Conservation (phyloP, 2,113 vertebrate species). For the Choloepus hoffmanni region DNA sequence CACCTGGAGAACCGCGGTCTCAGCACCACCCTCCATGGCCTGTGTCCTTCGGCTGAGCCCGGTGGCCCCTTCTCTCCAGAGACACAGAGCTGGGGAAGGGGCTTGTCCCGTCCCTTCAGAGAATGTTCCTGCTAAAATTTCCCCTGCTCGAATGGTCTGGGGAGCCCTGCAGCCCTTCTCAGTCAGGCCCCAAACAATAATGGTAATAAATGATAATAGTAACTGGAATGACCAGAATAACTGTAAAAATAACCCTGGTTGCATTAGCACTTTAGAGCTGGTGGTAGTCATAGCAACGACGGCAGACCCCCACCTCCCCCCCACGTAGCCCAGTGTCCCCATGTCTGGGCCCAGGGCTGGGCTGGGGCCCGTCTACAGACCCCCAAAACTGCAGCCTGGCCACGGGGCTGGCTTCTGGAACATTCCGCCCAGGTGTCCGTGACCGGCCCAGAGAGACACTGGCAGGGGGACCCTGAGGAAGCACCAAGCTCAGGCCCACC, state of each 20-base stretch:
- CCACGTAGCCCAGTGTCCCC: rapidly evolving
- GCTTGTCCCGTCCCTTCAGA: not conserved
- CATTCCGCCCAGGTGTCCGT: rapidly evolving
- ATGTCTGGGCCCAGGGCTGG: not conserved
- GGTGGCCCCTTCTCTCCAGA: not conserved
- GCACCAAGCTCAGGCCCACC: not conserved
- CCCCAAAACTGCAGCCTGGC: too few species aligned
- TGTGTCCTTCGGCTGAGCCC: not conserved
- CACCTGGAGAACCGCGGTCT: not conserved
- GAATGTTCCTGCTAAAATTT: not conserved
- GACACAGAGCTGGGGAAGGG: too few species aligned
- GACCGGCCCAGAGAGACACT: not conserved
- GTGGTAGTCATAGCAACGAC: too few species aligned
- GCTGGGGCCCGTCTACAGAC: too few species aligned
- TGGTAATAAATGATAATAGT: not conserved
- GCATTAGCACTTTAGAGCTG: too few species aligned
- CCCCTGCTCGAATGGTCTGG: too few species aligned
- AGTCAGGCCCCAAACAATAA: not conserved
- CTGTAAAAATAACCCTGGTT: rapidly evolving
- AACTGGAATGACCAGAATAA: rapidly evolving
- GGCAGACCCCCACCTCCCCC: rapidly evolving
- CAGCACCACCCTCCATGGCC: too few species aligned
- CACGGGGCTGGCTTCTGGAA: rapidly evolving
- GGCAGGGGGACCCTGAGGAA: not conserved
- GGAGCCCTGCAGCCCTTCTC: too few species aligned